Evolutionary conservation across 2,888 invertebrate genomes (phyloP).

Genomic region (Notodonta ziczac): DNA sequence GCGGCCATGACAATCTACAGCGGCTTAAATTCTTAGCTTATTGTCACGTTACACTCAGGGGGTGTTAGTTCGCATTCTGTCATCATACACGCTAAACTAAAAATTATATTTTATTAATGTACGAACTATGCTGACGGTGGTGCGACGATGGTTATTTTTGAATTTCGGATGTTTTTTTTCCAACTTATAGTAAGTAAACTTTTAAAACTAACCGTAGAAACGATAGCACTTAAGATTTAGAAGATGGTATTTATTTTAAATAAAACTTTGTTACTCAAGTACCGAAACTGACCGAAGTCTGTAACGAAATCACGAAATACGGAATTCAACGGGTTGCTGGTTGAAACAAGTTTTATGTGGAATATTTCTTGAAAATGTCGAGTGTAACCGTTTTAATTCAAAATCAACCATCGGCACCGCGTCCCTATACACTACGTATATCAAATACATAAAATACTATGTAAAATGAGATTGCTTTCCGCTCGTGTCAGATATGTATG

Average conservation of each 20-base stretch:
- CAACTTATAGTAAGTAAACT: too few species aligned
- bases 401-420: constrained; percentile 29
- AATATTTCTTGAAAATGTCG: not conserved
- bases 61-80: constrained; percentile 79
- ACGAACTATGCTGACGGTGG: constrained; percentile 22
- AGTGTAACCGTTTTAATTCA: constrained; percentile 2
- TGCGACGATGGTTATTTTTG: constrained; percentile 9
- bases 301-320: too few species aligned
- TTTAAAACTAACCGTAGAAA: too few species aligned
- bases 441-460: constrained; percentile 63
- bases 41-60: constrained; percentile 73
- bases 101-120: constrained; percentile 33
- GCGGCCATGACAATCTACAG: constrained; percentile 59
- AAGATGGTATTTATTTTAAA: too few species aligned
- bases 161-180: not conserved
- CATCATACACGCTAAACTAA: constrained; percentile 59
- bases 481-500: constrained; percentile 77
- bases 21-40: constrained; percentile 71
- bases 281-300: too few species aligned
- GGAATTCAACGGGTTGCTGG: not conserved
- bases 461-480: constrained; percentile 78
- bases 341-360: not conserved
- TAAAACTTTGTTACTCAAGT: too few species aligned
- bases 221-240: too few species aligned
- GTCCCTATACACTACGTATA: constrained; percentile 55